Conservation (phyloP, 2,888 invertebrate genomes). For the Phortica okadai region DNA sequence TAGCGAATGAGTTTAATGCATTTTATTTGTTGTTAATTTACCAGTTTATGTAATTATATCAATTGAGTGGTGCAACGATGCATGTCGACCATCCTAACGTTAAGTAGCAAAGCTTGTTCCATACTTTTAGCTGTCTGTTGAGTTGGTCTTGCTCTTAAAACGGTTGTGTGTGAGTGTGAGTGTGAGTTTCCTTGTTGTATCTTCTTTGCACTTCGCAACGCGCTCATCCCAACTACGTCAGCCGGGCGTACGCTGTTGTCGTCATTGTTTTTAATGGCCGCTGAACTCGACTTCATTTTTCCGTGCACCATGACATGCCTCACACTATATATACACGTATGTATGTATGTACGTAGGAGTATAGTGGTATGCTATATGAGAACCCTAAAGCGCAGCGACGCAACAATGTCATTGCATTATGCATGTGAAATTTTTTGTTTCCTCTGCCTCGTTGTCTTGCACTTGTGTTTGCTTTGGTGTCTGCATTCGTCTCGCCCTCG, state of each 20-base stretch:
- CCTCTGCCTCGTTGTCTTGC: no score
- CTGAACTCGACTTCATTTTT: background rate
- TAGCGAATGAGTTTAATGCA: background rate
- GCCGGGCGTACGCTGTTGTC: background rate
- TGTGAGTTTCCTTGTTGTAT: background rate
- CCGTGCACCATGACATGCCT: background rate
- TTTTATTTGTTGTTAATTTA: constrained; percentile 15
- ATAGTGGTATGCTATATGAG: background rate
- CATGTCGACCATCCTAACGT: background rate
- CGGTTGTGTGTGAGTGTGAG: background rate
- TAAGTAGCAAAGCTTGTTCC: constrained; percentile 13
- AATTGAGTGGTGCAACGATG: background rate
- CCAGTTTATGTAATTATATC: background rate
- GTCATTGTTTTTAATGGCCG: background rate
- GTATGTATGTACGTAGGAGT: background rate
- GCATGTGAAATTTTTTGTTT: background rate
- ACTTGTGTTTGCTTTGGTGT: background rate
- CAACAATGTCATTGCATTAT: constrained; percentile 31
- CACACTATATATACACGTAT: background rate
- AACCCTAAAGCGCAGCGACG: constrained; percentile 1
- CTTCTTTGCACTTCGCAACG: background rate
- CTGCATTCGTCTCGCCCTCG: background rate
- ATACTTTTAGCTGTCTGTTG: background rate
- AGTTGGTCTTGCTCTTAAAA: background rate
- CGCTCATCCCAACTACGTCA: background rate